Evolutionary conservation across 1,140 invertebrate species (phyloP), one percentile per base, ranked within the genome.

Genomic region (Episyrphus balteatus): DNA sequence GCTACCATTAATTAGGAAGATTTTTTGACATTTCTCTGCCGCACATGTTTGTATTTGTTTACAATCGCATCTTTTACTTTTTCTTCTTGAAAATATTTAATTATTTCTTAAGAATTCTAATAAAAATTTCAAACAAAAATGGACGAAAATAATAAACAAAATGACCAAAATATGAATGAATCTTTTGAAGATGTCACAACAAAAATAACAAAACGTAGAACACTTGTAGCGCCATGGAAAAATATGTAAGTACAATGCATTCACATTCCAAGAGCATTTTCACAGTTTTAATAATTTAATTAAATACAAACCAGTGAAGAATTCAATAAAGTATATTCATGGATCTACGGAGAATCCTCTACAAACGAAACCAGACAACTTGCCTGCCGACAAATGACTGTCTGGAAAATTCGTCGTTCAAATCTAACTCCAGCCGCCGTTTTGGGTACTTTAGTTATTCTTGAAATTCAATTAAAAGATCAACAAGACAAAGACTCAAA

Each of bases 341-440:
- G 44, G 34, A 15, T 68, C 14, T 68, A 54, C 36, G 53, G 42
- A 11, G 34, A 33, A 21, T 18, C 39, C 1, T 43, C 55, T 1
- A 50, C 51, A 7, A 5, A 43, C 3, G 46, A 34, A 0, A 44
- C 45, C 17, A 51, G 36, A 7, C 46, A 47, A 1, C 49, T 46
- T 18, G 66, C 58, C 1, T 42, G 59, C 0, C 50, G 47, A 2
- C 46, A 47, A 12, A 58, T 68, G 31, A 55, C 54, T 7, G 46
- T 63, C n/a, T 68, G 66, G 66, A 56, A 42, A 14, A 15, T 63
- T 18, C 54, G 66, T 2, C 54, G 65, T 0, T 54, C 47, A 2
- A 58, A 43, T 13, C 53, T 63, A 11, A 68, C 65, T n/a, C 66
- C 66, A 19, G 63, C 62, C 0, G 57, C 61, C 1, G 52, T 65